Evolutionary conservation across 2,113 vertebrate species (phyloP).

Genomic region (Cairina moschata): DNA sequence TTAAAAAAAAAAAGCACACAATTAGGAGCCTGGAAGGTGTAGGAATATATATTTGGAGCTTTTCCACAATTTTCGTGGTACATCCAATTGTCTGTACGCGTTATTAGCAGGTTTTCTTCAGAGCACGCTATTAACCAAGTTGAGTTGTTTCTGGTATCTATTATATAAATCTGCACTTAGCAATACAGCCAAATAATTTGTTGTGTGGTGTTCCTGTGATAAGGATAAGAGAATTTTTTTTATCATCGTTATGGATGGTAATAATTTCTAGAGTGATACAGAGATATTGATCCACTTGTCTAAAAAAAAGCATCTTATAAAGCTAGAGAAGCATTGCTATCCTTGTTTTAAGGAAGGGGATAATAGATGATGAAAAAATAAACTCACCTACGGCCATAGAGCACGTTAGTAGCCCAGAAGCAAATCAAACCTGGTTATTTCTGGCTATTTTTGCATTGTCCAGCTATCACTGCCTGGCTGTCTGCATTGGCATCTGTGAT

Average conservation of each 20-base stretch:
- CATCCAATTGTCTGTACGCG: neutral
- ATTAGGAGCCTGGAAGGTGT: neutral
- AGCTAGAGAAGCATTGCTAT: neutral
- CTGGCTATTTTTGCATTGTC: neutral
- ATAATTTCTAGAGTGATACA: constrained; percentile 49
- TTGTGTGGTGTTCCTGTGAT: constrained; percentile 32
- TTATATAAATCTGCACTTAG: constrained; percentile 46
- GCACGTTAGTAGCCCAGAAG: neutral
- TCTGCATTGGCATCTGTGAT: neutral
- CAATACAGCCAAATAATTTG: constrained; percentile 49
- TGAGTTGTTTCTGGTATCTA: constrained; percentile 21
- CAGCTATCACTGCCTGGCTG: neutral
- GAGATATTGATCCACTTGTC: constrained; percentile 41
- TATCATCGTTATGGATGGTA: constrained; percentile 11
- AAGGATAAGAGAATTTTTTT: constrained; percentile 52
- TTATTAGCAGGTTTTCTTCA: neutral
- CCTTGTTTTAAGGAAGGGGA: neutral
- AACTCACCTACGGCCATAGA: neutral
- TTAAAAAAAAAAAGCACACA: neutral
- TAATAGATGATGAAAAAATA: neutral
- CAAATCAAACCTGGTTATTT: neutral
- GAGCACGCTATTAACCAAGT: constrained; percentile 19
- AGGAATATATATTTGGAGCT: neutral
- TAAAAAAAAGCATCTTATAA: constrained; percentile 7
- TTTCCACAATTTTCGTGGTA: neutral